phyloP scores from a whole-genome alignment of 2,113 vertebrate species.

The Rhinopomastus cyanomelas region DNA sequence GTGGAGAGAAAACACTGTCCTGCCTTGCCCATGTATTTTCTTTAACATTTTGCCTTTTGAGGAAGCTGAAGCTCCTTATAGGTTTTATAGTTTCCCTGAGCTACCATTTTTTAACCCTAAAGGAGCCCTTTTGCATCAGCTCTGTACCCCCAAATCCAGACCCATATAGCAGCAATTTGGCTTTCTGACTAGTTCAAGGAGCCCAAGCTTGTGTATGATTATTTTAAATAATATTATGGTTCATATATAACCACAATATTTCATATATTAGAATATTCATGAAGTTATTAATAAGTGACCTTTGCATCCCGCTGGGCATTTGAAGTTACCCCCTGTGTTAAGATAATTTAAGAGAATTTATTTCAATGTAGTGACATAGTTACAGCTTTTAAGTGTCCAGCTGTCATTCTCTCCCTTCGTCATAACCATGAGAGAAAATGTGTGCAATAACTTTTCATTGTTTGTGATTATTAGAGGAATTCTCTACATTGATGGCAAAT shows the following conservation, averaged over 20 bases:
- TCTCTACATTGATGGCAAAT: constrained; percentile 46
- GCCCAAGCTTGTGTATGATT: fast-evolving
- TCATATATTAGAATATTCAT: too few species aligned
- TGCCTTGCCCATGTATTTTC: neutral
- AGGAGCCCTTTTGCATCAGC: neutral
- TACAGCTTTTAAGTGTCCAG: neutral
- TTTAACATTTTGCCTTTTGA: neutral
- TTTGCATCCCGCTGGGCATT: neutral
- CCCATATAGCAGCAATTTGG: neutral
- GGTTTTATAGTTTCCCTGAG: neutral
- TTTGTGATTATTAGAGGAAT: constrained; percentile 60
- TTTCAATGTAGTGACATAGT: neutral
- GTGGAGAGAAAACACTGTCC: neutral
- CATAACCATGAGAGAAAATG: fast-evolving
- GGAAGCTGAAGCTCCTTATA: neutral
- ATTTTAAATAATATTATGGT: neutral
- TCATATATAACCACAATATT: too few species aligned
- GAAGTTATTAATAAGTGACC: too few species aligned
- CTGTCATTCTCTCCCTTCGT: neutral
- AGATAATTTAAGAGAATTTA: neutral
- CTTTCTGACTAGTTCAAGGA: neutral
- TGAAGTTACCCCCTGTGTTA: neutral
- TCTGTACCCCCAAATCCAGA: neutral
- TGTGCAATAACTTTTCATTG: neutral
- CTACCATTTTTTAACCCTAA: neutral